These are phyloP conservation scores for Lacerta bilineata DNA, from an alignment of 2,797 vertebrate genomes.

Conservation along the genomic window DNA sequence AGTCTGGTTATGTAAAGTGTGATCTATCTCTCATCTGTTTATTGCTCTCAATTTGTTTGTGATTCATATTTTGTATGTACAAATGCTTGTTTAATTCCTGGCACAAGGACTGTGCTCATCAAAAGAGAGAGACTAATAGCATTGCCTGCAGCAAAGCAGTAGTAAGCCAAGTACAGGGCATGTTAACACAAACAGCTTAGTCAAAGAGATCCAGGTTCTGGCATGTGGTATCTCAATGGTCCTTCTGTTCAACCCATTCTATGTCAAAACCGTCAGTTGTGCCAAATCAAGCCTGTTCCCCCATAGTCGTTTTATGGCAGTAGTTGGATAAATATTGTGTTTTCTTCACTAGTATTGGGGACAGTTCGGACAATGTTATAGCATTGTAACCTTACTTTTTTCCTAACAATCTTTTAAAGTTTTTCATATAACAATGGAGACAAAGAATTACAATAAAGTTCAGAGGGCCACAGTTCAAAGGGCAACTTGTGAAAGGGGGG, in stretches of 20 bases:
- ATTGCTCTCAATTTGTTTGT: constrained; percentile 34
- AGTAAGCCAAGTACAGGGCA: background rate
- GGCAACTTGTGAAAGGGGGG: background rate
- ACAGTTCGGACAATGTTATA: too few relatives aligned
- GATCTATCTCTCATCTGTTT: constrained; percentile 43
- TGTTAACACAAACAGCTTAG: constrained; percentile 29
- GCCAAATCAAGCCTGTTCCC: background rate
- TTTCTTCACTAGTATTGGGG: background rate
- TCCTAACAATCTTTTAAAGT: too few relatives aligned
- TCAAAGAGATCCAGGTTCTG: background rate
- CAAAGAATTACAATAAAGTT: too few relatives aligned
- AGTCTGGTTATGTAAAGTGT: constrained; percentile 52
- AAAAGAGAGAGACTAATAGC: constrained; percentile 42
- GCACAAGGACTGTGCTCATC: constrained; percentile 53
- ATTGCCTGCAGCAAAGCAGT: constrained; percentile 55
- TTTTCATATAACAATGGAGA: too few relatives aligned
- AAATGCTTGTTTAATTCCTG: constrained; percentile 51
- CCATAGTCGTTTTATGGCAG: too few relatives aligned
- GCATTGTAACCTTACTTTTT: too few relatives aligned
- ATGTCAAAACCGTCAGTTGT: background rate
- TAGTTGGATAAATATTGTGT: background rate
- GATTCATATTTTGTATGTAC: constrained; percentile 46
- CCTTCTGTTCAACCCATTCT: background rate
- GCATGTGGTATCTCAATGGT: background rate
- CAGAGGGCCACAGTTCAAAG: too few relatives aligned